These are phyloP conservation scores for Piaya cayana DNA, from an alignment of 2,113 vertebrate species.

Conservation along the genomic window DNA sequence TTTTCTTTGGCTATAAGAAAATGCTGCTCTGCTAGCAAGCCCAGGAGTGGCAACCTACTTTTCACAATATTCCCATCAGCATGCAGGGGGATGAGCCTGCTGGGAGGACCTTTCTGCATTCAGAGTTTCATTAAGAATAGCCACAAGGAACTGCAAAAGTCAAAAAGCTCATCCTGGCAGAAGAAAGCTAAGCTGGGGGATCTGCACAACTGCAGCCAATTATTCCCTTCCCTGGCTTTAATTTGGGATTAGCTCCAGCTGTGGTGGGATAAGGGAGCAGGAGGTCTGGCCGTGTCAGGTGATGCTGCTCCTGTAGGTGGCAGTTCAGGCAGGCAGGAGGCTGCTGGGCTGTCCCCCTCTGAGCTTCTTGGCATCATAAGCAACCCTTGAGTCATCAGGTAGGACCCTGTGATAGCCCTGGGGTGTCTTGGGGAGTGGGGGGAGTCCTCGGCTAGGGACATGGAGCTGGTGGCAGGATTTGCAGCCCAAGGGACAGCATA, in stretches of 20 bases:
- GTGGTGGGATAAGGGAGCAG: background rate
- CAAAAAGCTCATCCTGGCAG: background rate
- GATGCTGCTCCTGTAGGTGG: rapidly evolving
- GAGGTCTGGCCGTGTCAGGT: background rate
- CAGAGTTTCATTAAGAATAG: background rate
- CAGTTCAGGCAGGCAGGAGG: background rate
- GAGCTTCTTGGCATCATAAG: rapidly evolving
- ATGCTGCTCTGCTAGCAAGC: background rate
- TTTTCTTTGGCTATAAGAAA: background rate
- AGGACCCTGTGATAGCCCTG: background rate
- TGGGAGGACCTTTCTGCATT: background rate
- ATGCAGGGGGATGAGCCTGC: rapidly evolving
- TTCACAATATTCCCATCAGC: rapidly evolving
- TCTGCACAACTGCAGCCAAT: background rate
- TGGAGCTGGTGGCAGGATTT: background rate
- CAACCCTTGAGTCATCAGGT: rapidly evolving
- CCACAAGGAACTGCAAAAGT: background rate
- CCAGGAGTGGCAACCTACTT: background rate
- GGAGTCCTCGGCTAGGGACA: background rate
- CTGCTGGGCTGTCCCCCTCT: rapidly evolving
- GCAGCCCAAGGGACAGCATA: background rate
- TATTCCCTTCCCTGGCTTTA: background rate
- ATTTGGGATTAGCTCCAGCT: background rate
- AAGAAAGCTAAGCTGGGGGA: background rate
- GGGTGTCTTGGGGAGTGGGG: rapidly evolving